Base-by-base conservation (phyloP, 1,140 invertebrate genomes). In the Drosophila simulans region DNA sequence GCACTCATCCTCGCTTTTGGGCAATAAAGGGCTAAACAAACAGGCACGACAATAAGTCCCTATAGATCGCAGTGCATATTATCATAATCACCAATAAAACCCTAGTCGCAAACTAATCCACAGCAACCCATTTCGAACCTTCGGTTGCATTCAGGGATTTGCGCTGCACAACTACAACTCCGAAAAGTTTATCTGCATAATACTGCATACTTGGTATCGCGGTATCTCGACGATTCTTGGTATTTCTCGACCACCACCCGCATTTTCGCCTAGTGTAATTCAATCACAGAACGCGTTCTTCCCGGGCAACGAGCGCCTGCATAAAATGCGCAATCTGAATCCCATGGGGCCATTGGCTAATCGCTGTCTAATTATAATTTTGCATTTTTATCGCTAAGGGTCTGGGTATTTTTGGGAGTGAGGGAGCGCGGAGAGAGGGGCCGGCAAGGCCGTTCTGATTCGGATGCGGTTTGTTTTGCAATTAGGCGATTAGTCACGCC, bases 31-130 rank as follows among this genome's bases (percentile, higher is more conserved):
- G 56, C 76, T 73, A 79, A 57, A 74, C 66, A 62, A 58, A 64
- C 64, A 70, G 46, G 60, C 39, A 48, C 37, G 63, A 84, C 80
- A 84, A 80, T 84, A 66, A 37, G 45, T 60, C 62, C 58, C 48
- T 42, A 64, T 56, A 66, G 60, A 72, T 78, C 69, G 65, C 69
- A 35, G 46, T 43, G 69, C 57, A 82, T 55, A 85, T 85, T 85
- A 85, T 88, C 78, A 85, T 85, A 85, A 85, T 85, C 82, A 85
- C 83, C 83, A 85, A 85, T 85, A 85, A 85, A 85, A 82, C 35
- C 60, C 35, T 88, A 60, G 63, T 58, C 35, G 46, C 66, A 56
- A 20, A 27, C 49, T 70, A 70, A 70, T 43, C 64, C 66, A 63
- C 15, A 8, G 60, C 5, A 10, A 31, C 15, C 13, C 42, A 64